Percentiles rank a stretch among this genome's conserved stretches.
phyloP scores from a whole-genome alignment of 2,888 invertebrate genomes.

The Biston stratarius region DNA sequence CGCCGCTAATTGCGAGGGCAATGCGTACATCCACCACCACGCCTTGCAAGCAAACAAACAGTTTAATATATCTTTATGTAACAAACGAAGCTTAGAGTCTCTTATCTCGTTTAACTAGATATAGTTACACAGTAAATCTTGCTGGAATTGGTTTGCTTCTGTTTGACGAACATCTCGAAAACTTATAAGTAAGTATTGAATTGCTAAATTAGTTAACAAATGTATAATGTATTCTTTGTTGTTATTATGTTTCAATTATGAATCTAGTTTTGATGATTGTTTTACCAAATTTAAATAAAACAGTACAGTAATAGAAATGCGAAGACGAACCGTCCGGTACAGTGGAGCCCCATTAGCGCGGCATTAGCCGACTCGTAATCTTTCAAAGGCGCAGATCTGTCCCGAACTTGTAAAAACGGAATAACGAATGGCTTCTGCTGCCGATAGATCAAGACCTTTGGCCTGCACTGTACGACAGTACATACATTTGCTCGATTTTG shows the following conservation, averaged over 20 bases:
- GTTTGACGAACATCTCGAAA: too few relatives aligned
- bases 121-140: too few relatives aligned
- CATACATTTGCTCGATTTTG: not conserved
- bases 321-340: not conserved
- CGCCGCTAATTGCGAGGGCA: constrained; percentile 7
- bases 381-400: constrained; percentile 33
- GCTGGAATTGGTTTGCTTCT: not conserved
- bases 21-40: constrained; percentile 2
- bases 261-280: too few relatives aligned
- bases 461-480: constrained; percentile 5
- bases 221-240: too few relatives aligned
- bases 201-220: too few relatives aligned
- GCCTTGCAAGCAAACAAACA: constrained; percentile 9
- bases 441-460: constrained; percentile 29
- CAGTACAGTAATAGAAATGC: not conserved
- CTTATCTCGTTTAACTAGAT: too few relatives aligned
- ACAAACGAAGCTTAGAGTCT: too few relatives aligned
- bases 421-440: constrained; percentile 29
- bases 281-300: too few relatives aligned
- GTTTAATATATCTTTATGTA: not conserved
- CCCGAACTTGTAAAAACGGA: constrained; percentile 36
- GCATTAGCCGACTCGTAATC: constrained; percentile 32
- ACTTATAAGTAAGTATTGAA: too few relatives aligned
- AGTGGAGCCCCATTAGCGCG: constrained; percentile 26
- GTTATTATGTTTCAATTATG: too few relatives aligned